Evolutionary conservation across 2,888 invertebrate species (phyloP).

Genomic region (Aporophyla lueneburgensis): DNA sequence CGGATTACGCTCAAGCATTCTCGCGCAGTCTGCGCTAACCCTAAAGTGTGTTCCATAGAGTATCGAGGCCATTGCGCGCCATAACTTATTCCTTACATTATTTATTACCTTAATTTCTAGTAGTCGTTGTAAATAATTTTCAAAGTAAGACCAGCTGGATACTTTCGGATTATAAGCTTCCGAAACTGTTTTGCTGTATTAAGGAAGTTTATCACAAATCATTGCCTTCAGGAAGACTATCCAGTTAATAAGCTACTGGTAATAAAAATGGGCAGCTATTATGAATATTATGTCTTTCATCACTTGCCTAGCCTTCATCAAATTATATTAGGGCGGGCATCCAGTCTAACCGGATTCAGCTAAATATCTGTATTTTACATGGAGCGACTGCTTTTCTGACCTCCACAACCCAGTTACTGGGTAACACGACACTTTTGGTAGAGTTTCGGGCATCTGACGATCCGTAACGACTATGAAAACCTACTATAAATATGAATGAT

Average conservation of each 20-base stretch:
- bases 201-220: conserved; percentile 39
- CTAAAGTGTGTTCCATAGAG: conserved; percentile 48
- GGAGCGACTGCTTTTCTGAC: too few species aligned
- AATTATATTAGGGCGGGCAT: too few species aligned
- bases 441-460: too few species aligned
- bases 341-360: too few species aligned
- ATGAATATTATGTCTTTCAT: too few species aligned
- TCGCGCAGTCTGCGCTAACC: neutral
- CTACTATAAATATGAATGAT: too few species aligned
- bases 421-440: too few species aligned
- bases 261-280: neutral
- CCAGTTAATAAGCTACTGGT: neutral
- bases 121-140: conserved; percentile 54
- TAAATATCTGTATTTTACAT: too few species aligned
- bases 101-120: conserved; percentile 60
- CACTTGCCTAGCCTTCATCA: too few species aligned
- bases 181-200: conserved; percentile 24
- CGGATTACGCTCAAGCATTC: neutral
- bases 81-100: conserved; percentile 59
- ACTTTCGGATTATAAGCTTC: conserved; percentile 42
- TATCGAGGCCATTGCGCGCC: conserved; percentile 50
- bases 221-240: neutral
- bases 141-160: conserved; percentile 43
- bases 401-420: too few species aligned
- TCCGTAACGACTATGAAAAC: too few species aligned